Base-by-base conservation (phyloP, 2,797 vertebrate genomes). In the Lateolabrax maculatus region DNA sequence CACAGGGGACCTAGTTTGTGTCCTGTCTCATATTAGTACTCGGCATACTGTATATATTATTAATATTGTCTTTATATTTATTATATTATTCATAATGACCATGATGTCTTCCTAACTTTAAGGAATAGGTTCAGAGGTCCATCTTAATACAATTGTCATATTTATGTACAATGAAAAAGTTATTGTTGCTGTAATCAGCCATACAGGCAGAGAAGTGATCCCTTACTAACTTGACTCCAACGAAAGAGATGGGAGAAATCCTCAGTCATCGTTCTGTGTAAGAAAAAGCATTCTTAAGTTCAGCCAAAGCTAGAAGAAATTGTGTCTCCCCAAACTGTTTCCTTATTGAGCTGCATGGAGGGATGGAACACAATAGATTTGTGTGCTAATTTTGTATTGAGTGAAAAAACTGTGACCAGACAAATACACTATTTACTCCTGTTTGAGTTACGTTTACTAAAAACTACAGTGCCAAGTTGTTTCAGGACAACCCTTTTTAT, bases 321-420 rank as follows among this genome's bases (percentile, higher is more conserved):
- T 49, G 23, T 36, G 27, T 53, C 36, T 44, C 29, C 2, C 8
- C 8, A 19, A 52, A 65, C 0, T 37, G 18, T 25, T 27, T 48
- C 12, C 51, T 39, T 57, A 43, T 12, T 31, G 25, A 36, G 51
- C 29, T 37, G 41, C 41, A 57, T 13, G 1, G 1, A 21, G 48
- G 23, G 34, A 60, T 1, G 18, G 5, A 60, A 51, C 31, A 56
- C 19, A 34, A 58, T 12, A 19, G 29, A 65, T 34, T 27, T 61
- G 36, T 66, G 16, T n/a, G n/a, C 67, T 44, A 31, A 67, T 60
- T 52, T 31, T 68, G 5, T 8, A n/a, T n/a, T n/a, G n/a, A n/a
- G n/a, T n/a, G n/a, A n/a, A n/a, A n/a, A n/a, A n/a, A n/a, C n/a
- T n/a, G n/a, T n/a, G n/a, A n/a, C n/a, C n/a, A n/a, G n/a, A n/a